These are phyloP conservation scores for Antheraea pernyi DNA, from an alignment of 1,140 invertebrate species.

Conservation along the genomic window DNA sequence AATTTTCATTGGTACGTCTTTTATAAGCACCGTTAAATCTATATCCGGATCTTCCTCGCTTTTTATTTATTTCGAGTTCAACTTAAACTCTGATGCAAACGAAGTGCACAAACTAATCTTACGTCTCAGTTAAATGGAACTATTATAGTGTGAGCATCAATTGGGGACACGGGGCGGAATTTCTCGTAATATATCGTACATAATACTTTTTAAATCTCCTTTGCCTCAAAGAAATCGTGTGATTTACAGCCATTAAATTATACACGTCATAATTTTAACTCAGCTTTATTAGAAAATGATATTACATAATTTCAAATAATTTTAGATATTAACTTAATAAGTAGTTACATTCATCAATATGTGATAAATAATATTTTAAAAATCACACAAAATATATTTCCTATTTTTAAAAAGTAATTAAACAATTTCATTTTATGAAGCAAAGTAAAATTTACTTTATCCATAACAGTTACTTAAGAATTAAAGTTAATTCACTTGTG, in stretches of 20 bases:
- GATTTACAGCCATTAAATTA: no score
- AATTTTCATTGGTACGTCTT: conserved; percentile 21
- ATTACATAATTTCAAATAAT: background rate
- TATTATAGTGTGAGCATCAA: no score
- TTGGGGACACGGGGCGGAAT: no score
- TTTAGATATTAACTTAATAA: background rate
- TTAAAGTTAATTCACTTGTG: background rate
- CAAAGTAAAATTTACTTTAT: background rate
- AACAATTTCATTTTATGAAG: background rate
- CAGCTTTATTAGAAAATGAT: background rate
- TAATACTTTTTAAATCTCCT: no score
- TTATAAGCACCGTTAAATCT: conserved; percentile 60
- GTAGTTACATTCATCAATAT: no score
- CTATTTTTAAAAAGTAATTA: background rate
- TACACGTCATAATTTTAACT: background rate
- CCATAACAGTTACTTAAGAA: background rate
- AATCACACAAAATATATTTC: background rate
- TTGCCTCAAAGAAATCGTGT: no score
- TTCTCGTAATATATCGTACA: no score
- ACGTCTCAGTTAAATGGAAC: no score
- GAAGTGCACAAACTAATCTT: no score
- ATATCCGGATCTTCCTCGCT: conserved; percentile 48
- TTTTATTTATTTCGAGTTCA: no score
- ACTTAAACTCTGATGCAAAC: no score
- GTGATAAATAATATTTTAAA: no score